Conservation (phyloP, 2,113 vertebrate genomes). For the Brachyhypopomus gauderio region DNA sequence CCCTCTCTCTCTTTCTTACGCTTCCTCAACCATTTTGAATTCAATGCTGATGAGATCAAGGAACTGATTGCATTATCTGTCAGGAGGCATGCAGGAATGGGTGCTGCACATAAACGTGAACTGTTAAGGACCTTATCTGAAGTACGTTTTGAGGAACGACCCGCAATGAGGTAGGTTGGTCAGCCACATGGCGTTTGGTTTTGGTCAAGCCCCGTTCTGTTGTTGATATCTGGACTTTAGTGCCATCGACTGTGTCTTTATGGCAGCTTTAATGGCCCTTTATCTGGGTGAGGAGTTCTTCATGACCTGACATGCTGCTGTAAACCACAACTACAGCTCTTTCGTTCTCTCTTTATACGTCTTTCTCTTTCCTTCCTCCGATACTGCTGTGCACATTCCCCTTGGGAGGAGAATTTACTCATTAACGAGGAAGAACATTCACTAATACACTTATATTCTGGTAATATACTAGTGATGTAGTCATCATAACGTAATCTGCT, state of each 20-base stretch:
- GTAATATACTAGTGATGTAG: neutral
- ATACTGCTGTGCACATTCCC: too few species aligned
- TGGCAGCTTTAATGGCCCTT: constrained; percentile 11
- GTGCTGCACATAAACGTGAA: neutral
- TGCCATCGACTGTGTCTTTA: neutral
- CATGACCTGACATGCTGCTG: neutral
- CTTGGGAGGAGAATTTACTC: neutral
- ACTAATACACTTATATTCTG: neutral
- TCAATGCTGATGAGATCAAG: constrained; percentile 16
- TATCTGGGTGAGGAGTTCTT: neutral
- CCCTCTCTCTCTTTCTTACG: neutral
- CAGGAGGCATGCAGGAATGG: neutral
- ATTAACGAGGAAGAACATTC: neutral
- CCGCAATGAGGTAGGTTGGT: neutral
- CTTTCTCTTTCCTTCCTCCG: neutral
- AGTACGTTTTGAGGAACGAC: neutral
- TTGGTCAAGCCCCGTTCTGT: neutral
- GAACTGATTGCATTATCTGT: neutral
- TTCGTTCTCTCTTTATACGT: neutral
- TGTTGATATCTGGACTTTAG: constrained; percentile 17
- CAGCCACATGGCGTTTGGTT: neutral
- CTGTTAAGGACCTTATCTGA: constrained; percentile 8
- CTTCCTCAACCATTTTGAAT: neutral
- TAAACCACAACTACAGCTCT: too few species aligned
- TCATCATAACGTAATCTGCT: neutral